Evolutionary conservation across 2,113 vertebrate genomes (phyloP), one percentile per base, ranked within the genome.

Genomic region (Pseudorhombus dupliciocellatus): DNA sequence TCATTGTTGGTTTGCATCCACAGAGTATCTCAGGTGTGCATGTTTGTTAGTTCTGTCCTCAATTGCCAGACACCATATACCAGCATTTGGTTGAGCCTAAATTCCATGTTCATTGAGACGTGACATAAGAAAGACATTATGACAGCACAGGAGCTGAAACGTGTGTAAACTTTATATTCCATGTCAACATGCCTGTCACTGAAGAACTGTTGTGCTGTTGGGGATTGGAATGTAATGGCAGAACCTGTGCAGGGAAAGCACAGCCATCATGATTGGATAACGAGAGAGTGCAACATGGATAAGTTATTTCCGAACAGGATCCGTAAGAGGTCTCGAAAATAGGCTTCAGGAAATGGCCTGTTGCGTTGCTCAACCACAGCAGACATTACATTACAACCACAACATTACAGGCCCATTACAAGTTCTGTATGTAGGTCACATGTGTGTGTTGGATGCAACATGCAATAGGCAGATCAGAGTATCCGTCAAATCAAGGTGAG

Each of bases 61-160:
- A 20, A 20, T 14, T 11, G 31, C 16, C 55, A 50, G 69, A 46
- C 73, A 58, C 54, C n/a, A 62, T 5, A 2, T 28, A 28, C 2
- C 26, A 61, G 24, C 20, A 18, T 31, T 34, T 51, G n/a, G 24
- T 34, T 30, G 44, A 59, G 70, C 59, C 20, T 48, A 20, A 52
- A 28, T 69, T 72, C 44, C 46, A 79, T 70, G 73, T 70, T 70
- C 37, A 50, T 77, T 58, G 64, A 50, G 22, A 44, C 57, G 61
- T n/a, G 48, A 63, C 40, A 18, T 25, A 18, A 22, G 56, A 24
- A 2, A 52, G 25, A 51, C 28, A 0, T 70, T 73, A 61, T 40
- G 5, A 64, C 15, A 52, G 18, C 58, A 48, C 3, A 25, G 44
- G 37, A 26, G 24, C 14, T 50, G 16, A 28, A 42, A 37, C 30